Evolutionary conservation across 2,888 invertebrate species (phyloP).

Genomic region (Epiperipatus broadwayi): DNA sequence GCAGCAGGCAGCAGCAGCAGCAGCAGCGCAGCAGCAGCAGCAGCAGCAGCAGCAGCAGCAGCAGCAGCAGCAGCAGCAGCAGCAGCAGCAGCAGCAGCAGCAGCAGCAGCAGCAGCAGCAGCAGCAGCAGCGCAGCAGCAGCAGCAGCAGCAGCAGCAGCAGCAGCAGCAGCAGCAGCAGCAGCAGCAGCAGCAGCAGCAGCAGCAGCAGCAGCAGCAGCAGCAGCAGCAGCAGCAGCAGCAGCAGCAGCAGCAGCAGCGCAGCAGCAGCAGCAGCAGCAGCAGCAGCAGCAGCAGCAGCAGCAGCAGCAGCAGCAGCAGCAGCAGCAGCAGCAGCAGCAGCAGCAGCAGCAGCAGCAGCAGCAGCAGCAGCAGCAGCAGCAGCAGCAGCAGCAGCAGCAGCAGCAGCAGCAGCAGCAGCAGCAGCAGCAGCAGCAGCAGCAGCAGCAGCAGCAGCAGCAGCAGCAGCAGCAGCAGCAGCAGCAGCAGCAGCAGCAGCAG

Average conservation of each 20-base stretch:
- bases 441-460: slow-evolving; percentile 3
- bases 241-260: no score
- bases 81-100: no score
- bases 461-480: slow-evolving; percentile 3
- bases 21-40: no score
- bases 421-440: slow-evolving; percentile 3
- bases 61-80: no score
- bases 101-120: slow-evolving; percentile 15
- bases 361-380: slow-evolving; percentile 3
- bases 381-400: slow-evolving; percentile 3
- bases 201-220: slow-evolving; percentile 13
- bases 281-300: slow-evolving; percentile 3
- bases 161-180: slow-evolving; percentile 17
- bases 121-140: no score
- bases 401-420: slow-evolving; percentile 3
- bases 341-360: slow-evolving; percentile 3
- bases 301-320: slow-evolving; percentile 3
- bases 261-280: slow-evolving; percentile 3
- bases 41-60: no score
- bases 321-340: slow-evolving; percentile 3
- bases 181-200: slow-evolving; percentile 13
- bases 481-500: slow-evolving; percentile 3
- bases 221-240: slow-evolving; percentile 9
- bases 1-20: no score
- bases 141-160: slow-evolving; percentile 15